Evolutionary conservation across 2,797 vertebrate species (phyloP).

Genomic region (Poecilia velifera): DNA sequence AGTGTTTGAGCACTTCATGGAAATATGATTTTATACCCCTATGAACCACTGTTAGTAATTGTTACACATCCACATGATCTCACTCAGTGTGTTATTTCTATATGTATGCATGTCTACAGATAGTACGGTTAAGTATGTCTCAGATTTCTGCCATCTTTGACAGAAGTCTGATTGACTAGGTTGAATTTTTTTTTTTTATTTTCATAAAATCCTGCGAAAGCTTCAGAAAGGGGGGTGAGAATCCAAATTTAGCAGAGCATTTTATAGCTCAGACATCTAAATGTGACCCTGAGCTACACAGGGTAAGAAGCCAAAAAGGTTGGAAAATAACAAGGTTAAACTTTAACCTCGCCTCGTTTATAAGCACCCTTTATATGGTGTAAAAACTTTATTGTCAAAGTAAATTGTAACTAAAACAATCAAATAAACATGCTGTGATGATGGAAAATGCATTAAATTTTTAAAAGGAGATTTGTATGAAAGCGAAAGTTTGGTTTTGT

Average conservation of each 20-base stretch:
- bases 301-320: background rate
- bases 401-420: background rate
- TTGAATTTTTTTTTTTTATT: background rate
- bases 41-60: background rate
- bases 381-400: conserved; percentile 9
- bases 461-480: background rate
- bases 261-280: background rate
- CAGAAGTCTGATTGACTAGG: no score
- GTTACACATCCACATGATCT: background rate
- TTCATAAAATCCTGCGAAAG: background rate
- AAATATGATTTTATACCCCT: background rate
- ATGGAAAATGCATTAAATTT: background rate
- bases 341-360: conserved; percentile 3
- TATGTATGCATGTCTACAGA: background rate
- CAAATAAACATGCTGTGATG: background rate
- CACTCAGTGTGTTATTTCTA: background rate
- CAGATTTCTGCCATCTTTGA: background rate
- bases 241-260: background rate
- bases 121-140: background rate
- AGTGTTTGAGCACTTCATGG: background rate
- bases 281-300: background rate
- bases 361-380: background rate
- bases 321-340: conserved; percentile 16
- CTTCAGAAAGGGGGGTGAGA: background rate
- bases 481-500: background rate